Conservation (phyloP, 2,888 invertebrate species). For the Camponotus fellah region DNA sequence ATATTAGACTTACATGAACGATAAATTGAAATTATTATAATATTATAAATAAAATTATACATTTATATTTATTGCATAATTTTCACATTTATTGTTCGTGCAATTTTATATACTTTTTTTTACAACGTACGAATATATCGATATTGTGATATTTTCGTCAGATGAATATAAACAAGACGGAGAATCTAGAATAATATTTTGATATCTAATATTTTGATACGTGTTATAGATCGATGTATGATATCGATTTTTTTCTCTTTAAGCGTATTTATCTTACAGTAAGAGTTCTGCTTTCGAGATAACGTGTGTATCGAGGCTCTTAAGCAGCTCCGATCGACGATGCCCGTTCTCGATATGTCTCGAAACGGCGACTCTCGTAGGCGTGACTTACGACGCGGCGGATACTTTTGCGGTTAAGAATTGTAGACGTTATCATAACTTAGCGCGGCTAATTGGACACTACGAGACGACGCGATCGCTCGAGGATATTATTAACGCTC, state of each 20-base stretch:
- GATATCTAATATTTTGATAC: neutral
- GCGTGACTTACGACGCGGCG: slow-evolving; percentile 53
- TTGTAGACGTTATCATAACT: slow-evolving; percentile 52
- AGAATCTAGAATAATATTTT: slow-evolving; percentile 3
- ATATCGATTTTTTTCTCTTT: slow-evolving; percentile 22
- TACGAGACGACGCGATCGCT: slow-evolving; percentile 20
- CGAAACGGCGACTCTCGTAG: slow-evolving; percentile 28
- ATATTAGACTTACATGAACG: too few species aligned
- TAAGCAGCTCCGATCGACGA: slow-evolving; percentile 21
- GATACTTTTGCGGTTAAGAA: slow-evolving; percentile 29
- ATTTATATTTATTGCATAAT: too few species aligned
- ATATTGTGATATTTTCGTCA: neutral
- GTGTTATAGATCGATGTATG: neutral
- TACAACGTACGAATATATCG: neutral
- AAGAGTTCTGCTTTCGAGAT: neutral
- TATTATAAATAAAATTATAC: too few species aligned
- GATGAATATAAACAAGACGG: slow-evolving; percentile 2
- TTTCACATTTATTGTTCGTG: neutral
- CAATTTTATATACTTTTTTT: neutral
- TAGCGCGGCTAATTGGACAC: slow-evolving; percentile 60
- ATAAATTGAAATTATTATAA: too few species aligned
- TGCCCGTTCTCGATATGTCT: slow-evolving; percentile 28
- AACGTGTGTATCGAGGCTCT: slow-evolving; percentile 5
- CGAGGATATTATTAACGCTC: slow-evolving; percentile 37
- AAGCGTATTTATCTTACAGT: slow-evolving; percentile 21